Percentiles rank a stretch among this genome's conserved stretches.
Conservation (phyloP, 2,113 vertebrate species). For the Crotophaga sulcirostris region DNA sequence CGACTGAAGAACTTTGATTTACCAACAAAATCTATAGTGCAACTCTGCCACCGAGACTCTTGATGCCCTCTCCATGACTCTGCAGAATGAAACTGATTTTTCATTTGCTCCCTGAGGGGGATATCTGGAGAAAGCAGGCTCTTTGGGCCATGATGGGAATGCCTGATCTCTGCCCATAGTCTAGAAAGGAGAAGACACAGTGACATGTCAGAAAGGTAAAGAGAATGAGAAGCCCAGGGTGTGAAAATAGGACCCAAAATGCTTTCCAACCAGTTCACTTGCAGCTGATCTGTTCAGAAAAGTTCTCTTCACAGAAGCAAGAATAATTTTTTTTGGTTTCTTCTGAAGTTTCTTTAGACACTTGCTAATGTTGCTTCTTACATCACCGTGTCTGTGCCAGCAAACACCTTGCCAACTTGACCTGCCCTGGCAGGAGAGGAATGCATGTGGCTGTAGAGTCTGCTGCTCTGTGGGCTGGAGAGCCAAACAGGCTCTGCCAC, state of each 20-base stretch:
- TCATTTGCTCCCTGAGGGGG: not conserved
- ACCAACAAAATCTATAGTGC: not conserved
- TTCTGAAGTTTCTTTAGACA: not conserved
- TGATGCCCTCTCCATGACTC: accelerated
- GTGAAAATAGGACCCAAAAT: not conserved
- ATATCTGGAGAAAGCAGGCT: not conserved
- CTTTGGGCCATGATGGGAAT: not conserved
- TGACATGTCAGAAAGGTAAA: not conserved
- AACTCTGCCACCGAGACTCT: not conserved
- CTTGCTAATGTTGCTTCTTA: not conserved
- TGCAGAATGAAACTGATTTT: not conserved
- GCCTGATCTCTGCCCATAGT: not conserved
- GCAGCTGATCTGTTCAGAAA: not conserved
- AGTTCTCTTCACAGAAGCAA: not conserved
- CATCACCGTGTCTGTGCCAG: not conserved
- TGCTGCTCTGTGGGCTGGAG: not conserved
- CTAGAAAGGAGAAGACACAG: not conserved
- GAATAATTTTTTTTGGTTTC: not conserved
- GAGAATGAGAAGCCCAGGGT: not conserved
- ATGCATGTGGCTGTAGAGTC: not conserved
- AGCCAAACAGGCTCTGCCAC: not conserved
- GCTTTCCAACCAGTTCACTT: not conserved
- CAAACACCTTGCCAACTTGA: not conserved
- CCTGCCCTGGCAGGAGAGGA: not conserved
- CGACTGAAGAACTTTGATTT: not conserved